Evolutionary conservation across 2,113 vertebrate species (phyloP).

Genomic region (human (Homo sapiens)): DNA sequence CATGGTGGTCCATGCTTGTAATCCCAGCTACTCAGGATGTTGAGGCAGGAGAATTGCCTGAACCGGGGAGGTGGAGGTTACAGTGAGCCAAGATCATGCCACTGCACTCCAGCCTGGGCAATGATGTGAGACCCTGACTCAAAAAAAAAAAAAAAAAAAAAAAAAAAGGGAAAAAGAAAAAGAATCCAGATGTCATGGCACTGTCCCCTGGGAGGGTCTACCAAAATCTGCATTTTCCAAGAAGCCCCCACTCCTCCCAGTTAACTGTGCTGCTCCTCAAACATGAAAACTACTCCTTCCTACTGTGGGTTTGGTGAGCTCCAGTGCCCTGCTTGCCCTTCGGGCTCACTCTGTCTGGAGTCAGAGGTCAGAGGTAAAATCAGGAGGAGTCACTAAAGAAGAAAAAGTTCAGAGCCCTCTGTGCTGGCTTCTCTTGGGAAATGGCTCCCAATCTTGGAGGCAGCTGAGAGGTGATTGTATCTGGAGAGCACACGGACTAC

Average conservation of each 20-base stretch:
- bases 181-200: no score
- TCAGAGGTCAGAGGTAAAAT: background rate
- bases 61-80: no score
- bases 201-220: background rate
- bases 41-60: no score
- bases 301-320: background rate
- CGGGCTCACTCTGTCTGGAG: background rate
- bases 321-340: background rate
- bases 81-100: no score
- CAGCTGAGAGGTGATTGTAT: slow-evolving; percentile 44
- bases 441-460: background rate
- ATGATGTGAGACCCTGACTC: no score
- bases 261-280: background rate
- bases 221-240: background rate
- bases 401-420: background rate
- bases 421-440: background rate
- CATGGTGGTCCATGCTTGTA: no score
- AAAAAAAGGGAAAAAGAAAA: no score
- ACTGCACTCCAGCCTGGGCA: no score
- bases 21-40: no score
- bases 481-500: slow-evolving; percentile 79
- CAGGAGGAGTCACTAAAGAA: background rate
- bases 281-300: background rate
- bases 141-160: no score
- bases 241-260: background rate